Evolutionary conservation across 2,113 vertebrate genomes (phyloP).

Genomic region (Condylura cristata): DNA sequence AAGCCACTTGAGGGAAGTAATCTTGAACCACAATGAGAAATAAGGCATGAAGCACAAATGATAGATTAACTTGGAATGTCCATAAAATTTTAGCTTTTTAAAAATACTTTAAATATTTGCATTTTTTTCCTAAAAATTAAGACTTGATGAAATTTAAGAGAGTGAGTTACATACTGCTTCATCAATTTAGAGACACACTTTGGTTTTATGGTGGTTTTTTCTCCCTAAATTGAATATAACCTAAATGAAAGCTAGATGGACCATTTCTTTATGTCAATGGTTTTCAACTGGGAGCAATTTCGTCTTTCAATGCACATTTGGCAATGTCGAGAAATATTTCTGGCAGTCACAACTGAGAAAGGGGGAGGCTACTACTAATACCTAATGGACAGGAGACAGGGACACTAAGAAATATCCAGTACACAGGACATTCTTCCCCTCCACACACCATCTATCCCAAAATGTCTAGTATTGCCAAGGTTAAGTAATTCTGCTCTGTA

Average conservation of each 20-base stretch:
- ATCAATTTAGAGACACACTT: not conserved
- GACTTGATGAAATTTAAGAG: not conserved
- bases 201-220: not conserved
- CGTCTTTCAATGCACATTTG: no score
- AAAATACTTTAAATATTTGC: not conserved
- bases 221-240: not conserved
- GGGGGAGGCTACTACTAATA: not conserved
- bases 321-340: not conserved
- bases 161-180: not conserved
- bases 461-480: not conserved
- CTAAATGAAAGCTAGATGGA: not conserved
- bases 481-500: not conserved
- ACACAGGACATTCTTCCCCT: no score
- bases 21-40: not conserved
- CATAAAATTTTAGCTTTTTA: no score
- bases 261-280: not conserved
- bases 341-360: not conserved
- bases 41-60: not conserved
- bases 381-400: not conserved
- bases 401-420: not conserved
- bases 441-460: not conserved
- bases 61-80: not conserved
- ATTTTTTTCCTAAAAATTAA: not conserved
- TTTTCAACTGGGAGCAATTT: not conserved
- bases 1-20: not conserved